Conservation (phyloP, 2,113 vertebrate species). For the Psettodes erumei region DNA sequence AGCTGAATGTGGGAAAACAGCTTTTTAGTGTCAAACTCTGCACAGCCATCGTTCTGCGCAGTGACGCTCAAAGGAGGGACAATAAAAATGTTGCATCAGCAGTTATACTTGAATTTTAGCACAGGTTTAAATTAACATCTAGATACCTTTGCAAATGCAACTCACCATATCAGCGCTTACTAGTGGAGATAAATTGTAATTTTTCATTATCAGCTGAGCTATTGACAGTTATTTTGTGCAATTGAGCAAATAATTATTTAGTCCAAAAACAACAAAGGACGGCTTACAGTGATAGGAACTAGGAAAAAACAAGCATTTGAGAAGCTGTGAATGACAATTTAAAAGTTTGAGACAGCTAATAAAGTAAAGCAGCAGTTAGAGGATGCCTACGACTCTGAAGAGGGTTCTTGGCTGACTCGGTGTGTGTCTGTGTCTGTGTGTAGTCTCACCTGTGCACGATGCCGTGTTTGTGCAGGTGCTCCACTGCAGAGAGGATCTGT, state of each 20-base stretch:
- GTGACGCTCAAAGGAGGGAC: not conserved
- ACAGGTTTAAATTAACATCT: no score
- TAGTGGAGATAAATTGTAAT: not conserved
- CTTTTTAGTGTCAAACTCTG: not conserved
- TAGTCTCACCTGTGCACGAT: slow-evolving; percentile 85
- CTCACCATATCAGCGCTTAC: no score
- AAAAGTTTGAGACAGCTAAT: no score
- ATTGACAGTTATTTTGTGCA: no score
- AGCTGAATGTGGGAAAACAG: not conserved
- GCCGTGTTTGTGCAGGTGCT: slow-evolving; percentile 83
- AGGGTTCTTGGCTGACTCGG: slow-evolving; percentile 11
- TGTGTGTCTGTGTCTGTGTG: not conserved
- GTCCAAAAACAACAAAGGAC: not conserved
- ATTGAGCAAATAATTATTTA: not conserved
- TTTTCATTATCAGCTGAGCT: not conserved
- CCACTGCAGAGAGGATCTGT: slow-evolving; percentile 86
- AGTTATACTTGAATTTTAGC: no score
- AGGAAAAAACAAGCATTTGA: not conserved
- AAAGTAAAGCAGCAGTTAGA: not conserved
- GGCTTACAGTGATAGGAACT: not conserved
- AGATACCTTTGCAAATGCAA: no score
- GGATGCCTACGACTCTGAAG: no score
- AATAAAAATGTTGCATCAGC: no score
- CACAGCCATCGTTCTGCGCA: not conserved
- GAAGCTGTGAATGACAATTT: not conserved